phyloP scores from a whole-genome alignment of 2,888 invertebrate species.

The Phyto melanocephala region DNA sequence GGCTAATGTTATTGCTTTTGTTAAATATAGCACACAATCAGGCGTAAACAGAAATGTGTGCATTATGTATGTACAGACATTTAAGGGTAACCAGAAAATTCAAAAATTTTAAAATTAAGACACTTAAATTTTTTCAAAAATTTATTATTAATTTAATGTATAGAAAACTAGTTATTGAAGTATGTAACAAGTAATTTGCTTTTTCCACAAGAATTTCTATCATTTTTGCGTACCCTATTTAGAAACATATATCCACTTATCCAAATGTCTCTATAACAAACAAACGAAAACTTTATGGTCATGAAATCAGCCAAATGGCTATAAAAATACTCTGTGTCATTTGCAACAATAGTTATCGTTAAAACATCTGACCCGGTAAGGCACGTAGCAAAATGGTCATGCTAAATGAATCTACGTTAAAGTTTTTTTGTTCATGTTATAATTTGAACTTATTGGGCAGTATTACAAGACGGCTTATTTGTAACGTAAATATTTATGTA shows the following conservation, averaged over 20 bases:
- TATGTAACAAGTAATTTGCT: too few species aligned
- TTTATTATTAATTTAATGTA: too few species aligned
- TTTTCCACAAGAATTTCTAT: too few species aligned
- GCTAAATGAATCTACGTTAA: not conserved
- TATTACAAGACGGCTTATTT: not conserved
- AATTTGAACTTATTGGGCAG: not conserved
- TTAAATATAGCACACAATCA: conserved; percentile 9
- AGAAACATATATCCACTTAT: not conserved
- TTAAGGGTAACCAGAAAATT: not conserved
- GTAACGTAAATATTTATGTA: not conserved
- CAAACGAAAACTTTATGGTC: not conserved
- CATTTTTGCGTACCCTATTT: not conserved
- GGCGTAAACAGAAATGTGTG: not conserved
- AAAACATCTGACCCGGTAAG: not conserved
- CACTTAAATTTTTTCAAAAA: too few species aligned
- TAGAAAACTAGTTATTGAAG: too few species aligned
- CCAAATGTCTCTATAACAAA: not conserved
- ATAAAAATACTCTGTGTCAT: not conserved
- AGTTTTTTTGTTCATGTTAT: not conserved
- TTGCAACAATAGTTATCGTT: not conserved
- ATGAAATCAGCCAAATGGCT: not conserved
- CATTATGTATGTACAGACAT: not conserved
- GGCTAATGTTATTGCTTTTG: conserved; percentile 1
- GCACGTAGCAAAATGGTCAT: not conserved
- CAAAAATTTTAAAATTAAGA: not conserved